phyloP scores from a whole-genome alignment of 2,797 vertebrate genomes.

The Merluccius polli region DNA sequence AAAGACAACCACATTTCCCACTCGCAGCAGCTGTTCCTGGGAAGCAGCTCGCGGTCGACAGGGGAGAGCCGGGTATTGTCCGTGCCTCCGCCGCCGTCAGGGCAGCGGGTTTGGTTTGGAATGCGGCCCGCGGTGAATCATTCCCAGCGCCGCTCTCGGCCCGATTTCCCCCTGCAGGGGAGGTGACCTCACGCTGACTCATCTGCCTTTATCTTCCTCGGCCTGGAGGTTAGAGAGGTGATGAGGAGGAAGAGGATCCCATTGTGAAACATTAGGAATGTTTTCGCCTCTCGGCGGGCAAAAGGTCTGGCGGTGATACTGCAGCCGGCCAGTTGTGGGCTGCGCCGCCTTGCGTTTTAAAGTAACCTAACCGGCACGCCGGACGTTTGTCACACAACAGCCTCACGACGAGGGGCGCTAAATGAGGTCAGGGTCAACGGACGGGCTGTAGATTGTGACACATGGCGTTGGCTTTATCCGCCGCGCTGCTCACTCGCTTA shows the following conservation, averaged over 20 bases:
- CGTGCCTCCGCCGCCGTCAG: constrained; percentile 30
- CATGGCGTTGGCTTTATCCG: neutral
- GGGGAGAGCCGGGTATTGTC: constrained; percentile 27
- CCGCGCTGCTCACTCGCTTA: neutral
- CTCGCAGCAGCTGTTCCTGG: constrained; percentile 55
- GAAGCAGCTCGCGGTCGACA: constrained; percentile 39
- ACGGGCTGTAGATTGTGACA: neutral
- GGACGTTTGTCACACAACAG: neutral
- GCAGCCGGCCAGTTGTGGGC: neutral
- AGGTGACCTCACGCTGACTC: constrained; percentile 60
- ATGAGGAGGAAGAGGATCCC: neutral
- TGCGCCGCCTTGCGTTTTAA: too few species aligned
- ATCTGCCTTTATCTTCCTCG: constrained; percentile 47
- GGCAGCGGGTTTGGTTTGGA: constrained; percentile 55
- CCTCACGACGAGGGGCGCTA: neutral
- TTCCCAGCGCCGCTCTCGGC: constrained; percentile 26
- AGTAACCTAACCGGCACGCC: neutral
- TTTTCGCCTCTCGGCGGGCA: neutral
- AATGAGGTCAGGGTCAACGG: neutral
- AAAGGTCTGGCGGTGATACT: neutral
- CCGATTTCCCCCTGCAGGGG: constrained; percentile 16
- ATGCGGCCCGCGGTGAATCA: constrained; percentile 55
- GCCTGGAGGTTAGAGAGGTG: constrained; percentile 48
- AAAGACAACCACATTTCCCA: constrained; percentile 40
- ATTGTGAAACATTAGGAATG: neutral